Evolutionary conservation across 2,888 invertebrate species (phyloP).

Genomic region (Limnephilus auricula): DNA sequence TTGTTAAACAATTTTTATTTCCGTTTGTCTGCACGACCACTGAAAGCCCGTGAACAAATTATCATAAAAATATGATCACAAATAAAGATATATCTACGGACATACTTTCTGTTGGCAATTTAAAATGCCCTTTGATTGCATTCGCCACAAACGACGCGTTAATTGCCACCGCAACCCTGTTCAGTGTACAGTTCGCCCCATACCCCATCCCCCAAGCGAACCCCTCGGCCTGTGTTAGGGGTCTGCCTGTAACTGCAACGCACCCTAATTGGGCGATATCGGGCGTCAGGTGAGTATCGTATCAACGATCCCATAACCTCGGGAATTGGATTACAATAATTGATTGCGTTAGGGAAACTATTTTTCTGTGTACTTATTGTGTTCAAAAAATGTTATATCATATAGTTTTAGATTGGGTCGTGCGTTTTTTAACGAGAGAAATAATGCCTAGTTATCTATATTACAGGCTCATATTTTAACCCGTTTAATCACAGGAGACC

Average conservation of each 20-base stretch:
- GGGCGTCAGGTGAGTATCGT: conserved; percentile 44
- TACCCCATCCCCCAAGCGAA: background rate
- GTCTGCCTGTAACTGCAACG: background rate
- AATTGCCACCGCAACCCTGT: conserved; percentile 2
- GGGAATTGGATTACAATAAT: background rate
- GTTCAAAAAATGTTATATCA: too few species aligned
- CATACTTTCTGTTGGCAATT: background rate
- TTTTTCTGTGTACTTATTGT: background rate
- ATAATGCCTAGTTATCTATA: too few species aligned
- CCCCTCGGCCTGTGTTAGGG: background rate
- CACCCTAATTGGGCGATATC: conserved; percentile 44
- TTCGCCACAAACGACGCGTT: background rate
- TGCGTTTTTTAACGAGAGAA: too few species aligned
- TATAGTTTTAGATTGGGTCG: too few species aligned
- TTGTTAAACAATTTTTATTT: background rate
- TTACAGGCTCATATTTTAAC: too few species aligned
- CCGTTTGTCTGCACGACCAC: background rate
- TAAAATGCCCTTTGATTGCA: conserved; percentile 2
- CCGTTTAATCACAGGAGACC: too few species aligned
- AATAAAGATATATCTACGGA: background rate
- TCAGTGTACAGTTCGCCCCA: background rate
- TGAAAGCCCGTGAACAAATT: background rate
- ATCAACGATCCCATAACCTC: conserved; percentile 25
- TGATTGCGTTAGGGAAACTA: background rate
- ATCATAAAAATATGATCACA: background rate